phyloP scores from a whole-genome alignment of 2,888 invertebrate genomes.

The Nymphalis c-album region DNA sequence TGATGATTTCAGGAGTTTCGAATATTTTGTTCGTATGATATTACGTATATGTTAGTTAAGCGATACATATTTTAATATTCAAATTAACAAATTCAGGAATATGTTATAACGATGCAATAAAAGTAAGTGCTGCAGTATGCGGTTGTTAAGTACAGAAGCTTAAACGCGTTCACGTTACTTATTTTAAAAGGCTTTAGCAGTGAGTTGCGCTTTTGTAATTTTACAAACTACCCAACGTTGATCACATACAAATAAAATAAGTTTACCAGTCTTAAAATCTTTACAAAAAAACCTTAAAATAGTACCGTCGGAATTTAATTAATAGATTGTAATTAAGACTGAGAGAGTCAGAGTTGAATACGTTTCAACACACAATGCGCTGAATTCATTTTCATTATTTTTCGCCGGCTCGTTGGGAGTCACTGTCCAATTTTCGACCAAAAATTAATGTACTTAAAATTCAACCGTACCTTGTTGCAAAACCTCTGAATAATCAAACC shows the following conservation, averaged over 20 bases:
- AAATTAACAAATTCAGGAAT: slow-evolving; percentile 10
- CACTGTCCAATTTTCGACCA: slow-evolving; percentile 15
- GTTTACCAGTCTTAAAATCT: slow-evolving; percentile 2
- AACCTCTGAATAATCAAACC: slow-evolving; percentile 20
- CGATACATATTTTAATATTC: neutral
- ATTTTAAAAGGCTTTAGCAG: slow-evolving; percentile 12
- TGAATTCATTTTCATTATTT: slow-evolving; percentile 19
- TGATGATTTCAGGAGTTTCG: too few species aligned
- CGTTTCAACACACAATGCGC: slow-evolving; percentile 10
- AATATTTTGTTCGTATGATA: too few species aligned
- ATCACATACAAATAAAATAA: slow-evolving; percentile 5
- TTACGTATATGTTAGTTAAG: too few species aligned
- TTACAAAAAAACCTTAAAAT: neutral
- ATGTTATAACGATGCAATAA: slow-evolving; percentile 16
- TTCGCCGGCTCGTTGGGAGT: slow-evolving; percentile 7
- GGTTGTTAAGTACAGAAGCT: slow-evolving; percentile 16
- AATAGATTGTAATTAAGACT: slow-evolving; percentile 9
- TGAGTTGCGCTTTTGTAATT: slow-evolving; percentile 8
- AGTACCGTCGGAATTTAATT: neutral
- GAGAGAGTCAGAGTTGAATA: slow-evolving; percentile 12
- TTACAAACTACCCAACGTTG: slow-evolving; percentile 2
- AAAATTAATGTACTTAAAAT: slow-evolving; percentile 20
- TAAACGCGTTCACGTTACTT: slow-evolving; percentile 18
- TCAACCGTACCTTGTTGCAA: slow-evolving; percentile 15
- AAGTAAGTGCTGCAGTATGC: slow-evolving; percentile 18